These are phyloP conservation scores for Muscicapa comitata DNA, from an alignment of 2,797 vertebrate species.

Conservation along the genomic window DNA sequence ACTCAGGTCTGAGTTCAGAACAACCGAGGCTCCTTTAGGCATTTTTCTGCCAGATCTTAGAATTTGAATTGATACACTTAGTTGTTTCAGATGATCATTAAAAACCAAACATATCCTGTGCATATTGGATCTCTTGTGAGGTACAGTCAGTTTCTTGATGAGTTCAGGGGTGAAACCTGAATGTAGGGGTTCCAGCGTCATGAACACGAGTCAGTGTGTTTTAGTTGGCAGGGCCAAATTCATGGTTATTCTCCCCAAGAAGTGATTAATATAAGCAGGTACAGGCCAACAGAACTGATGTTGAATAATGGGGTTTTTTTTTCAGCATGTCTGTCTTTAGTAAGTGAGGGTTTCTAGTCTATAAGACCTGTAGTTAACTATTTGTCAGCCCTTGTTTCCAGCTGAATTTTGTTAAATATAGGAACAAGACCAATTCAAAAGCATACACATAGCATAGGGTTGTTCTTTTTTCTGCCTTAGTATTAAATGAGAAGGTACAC, in stretches of 20 bases:
- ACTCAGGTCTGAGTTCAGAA: neutral
- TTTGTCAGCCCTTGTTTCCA: neutral
- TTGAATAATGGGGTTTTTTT: neutral
- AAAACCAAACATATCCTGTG: neutral
- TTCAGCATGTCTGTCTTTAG: neutral
- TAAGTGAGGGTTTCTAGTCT: neutral
- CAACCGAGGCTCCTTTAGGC: fast-evolving
- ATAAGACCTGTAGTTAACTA: neutral
- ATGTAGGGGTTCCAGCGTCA: neutral
- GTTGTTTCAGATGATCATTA: neutral
- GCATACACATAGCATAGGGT: neutral
- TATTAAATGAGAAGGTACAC: neutral
- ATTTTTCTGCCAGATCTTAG: neutral
- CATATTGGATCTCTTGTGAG: neutral
- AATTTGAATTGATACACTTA: neutral
- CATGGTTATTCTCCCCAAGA: neutral
- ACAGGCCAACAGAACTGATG: neutral
- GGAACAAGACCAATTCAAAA: neutral
- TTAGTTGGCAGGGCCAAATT: neutral
- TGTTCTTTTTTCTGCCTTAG: neutral
- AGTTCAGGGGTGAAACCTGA: neutral
- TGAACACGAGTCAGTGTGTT: neutral
- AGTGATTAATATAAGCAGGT: neutral
- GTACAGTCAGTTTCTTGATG: neutral
- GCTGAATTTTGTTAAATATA: neutral